Percentiles rank a stretch among this genome's conserved stretches.
These are phyloP conservation scores for Gibbula magus DNA, from an alignment of 2,888 invertebrate genomes.

Conservation along the genomic window DNA sequence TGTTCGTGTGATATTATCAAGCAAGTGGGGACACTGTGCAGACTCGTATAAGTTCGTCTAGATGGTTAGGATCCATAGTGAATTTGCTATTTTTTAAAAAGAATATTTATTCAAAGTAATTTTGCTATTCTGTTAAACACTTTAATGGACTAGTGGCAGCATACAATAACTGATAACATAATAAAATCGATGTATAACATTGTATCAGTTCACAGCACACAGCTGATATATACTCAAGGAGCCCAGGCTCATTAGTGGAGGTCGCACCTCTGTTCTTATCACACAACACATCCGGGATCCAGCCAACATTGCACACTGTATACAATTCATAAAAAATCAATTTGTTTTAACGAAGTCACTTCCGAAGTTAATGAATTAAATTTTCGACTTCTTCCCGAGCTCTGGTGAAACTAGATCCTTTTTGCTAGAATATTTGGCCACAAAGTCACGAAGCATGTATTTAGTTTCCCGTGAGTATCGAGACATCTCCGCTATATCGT, in stretches of 20 bases:
- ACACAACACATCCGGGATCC: neutral
- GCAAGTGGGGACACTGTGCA: no score
- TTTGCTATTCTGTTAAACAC: no score
- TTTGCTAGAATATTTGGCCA: neutral
- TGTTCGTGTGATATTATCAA: no score
- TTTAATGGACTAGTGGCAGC: no score
- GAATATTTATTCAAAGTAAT: no score
- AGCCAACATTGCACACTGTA: neutral
- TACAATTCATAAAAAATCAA: conserved; percentile 11
- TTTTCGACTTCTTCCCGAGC: neutral
- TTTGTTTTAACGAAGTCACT: neutral
- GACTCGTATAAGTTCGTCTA: no score
- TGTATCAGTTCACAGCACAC: neutral
- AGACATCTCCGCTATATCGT: neutral
- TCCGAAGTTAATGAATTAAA: neutral
- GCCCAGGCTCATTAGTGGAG: neutral
- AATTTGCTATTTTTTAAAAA: no score
- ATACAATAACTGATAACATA: neutral
- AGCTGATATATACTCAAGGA: neutral
- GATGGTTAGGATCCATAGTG: no score
- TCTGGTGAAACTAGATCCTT: neutral
- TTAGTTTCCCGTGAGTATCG: neutral
- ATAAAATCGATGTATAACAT: neutral
- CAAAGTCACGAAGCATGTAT: neutral
- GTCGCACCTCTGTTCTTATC: neutral